Percentiles rank a stretch among this genome's conserved stretches.
Conservation (phyloP, 2,113 vertebrate genomes). For the Hydrolagus affinis region DNA sequence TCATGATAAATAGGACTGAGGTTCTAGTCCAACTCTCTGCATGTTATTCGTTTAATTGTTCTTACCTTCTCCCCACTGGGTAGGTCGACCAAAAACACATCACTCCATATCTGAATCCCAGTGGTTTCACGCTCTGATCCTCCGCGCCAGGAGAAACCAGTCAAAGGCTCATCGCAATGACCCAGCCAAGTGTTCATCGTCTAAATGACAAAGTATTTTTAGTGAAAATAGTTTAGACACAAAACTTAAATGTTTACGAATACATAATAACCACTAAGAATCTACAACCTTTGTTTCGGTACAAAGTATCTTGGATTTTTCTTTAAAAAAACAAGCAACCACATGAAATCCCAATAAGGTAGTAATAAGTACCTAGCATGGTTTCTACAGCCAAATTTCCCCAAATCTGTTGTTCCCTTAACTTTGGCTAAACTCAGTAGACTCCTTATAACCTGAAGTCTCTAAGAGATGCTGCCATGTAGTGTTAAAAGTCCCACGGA, state of each 20-base stretch:
- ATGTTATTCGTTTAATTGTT: neutral
- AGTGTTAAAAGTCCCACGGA: no score
- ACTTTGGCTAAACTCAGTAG: neutral
- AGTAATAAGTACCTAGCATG: neutral
- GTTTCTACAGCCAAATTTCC: neutral
- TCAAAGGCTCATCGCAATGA: conserved; percentile 79
- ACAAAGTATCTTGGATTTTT: neutral
- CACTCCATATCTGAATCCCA: conserved; percentile 96
- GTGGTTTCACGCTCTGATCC: conserved; percentile 94
- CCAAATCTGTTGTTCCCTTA: neutral
- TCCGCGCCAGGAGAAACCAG: conserved; percentile 93
- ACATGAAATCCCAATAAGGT: neutral
- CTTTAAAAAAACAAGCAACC: neutral
- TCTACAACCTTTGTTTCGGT: neutral
- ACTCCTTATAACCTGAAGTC: neutral
- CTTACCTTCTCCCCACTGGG: conserved; percentile 81
- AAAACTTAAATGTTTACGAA: neutral
- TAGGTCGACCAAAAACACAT: conserved; percentile 89
- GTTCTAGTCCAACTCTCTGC: no score
- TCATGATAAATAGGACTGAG: no score
- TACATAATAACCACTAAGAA: neutral
- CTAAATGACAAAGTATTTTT: conserved; percentile 50
- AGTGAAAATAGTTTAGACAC: conserved; percentile 27
- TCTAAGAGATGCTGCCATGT: neutral
- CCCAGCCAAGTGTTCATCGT: conserved; percentile 80